phyloP scores from a whole-genome alignment of 1,140 invertebrate species.

The Drosophila ambigua region DNA sequence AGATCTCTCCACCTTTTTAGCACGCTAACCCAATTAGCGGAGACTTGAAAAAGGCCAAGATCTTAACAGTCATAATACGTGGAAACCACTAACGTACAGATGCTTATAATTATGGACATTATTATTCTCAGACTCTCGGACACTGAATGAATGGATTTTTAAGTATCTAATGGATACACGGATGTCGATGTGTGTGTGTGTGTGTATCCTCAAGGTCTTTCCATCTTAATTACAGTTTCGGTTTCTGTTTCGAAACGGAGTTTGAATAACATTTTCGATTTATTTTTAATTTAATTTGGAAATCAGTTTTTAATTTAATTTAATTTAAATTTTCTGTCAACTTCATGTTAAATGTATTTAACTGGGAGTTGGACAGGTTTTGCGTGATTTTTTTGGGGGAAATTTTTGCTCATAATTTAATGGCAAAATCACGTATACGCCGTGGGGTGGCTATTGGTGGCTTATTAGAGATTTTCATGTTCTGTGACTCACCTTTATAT shows the following conservation, averaged over 20 bases:
- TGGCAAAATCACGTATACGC: conserved; percentile 1
- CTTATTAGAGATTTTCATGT: conserved; percentile 11
- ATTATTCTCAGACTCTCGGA: conserved; percentile 1
- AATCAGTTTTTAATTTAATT: conserved; percentile 13
- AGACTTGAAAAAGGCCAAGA: conserved; percentile 4
- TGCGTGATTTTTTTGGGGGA: background rate
- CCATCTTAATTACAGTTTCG: conserved; percentile 2
- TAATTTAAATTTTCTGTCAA: conserved; percentile 15
- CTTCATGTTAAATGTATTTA: conserved; percentile 44
- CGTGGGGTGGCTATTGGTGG: conserved; percentile 8
- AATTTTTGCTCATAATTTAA: conserved; percentile 21
- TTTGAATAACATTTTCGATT: conserved; percentile 4
- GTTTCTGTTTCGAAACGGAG: background rate
- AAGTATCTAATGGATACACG: conserved; percentile 32
- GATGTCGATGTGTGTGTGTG: background rate
- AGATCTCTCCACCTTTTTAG: conserved; percentile 23
- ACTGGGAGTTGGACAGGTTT: conserved; percentile 58
- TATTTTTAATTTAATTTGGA: conserved; percentile 17
- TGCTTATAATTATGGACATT: conserved; percentile 31
- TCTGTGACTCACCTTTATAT: conserved; percentile 89
- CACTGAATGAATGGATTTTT: conserved; percentile 9
- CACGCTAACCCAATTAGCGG: conserved; percentile 60
- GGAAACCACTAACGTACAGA: conserved; percentile 15
- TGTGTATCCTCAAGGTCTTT: conserved; percentile 27
- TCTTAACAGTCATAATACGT: conserved; percentile 44